Base-by-base conservation (phyloP, 2,888 invertebrate species). In the Boloria euphrosyne region DNA sequence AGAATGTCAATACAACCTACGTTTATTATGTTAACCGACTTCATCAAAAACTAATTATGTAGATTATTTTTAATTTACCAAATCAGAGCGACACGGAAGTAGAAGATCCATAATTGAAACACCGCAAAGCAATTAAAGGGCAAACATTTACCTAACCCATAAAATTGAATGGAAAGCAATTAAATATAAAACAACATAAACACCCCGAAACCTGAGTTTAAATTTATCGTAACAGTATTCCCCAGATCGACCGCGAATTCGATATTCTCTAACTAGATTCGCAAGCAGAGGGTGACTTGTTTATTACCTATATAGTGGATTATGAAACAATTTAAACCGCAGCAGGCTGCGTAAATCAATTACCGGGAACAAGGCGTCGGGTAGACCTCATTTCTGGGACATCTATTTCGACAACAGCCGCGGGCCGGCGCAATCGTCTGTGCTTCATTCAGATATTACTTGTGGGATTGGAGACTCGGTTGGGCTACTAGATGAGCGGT, bases 381-480 rank as follows among this genome's bases (percentile, higher is more conserved):
- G 84, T 84, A 85, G 81, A 87, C 80, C 81, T 86, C 83, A 86
- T 85, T 87, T 83, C 80, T 77, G 80, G 74, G 80, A 82, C 82
- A 81, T 78, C 87, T 83, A 76, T 82, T 81, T 78, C 83, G 87
- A 85, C 87, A 77, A 78, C 79, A 78, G 78, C 84, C 80, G 76
- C 75, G 76, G 79, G 81, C 79, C 78, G 72, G 71, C 76, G 76
- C 81, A 83, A 81, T 84, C 87, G 84, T 83, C 87, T 85, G 81
- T 78, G 78, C 82, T 82, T 87, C 87, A 89, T 88, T 89, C 89
- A 84, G 86, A 90, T 89, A 89, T 89, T 87, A 87, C 88, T 89
- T 86, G 87, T 82, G 84, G 86, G 85, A 88, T 85, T 86, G 84
- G 85, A 85, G 84, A 79, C 76, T 78, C 65, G 76, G 80, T 79